These are phyloP conservation scores for Anhinga rufa DNA, from an alignment of 2,113 vertebrate genomes.

Conservation along the genomic window DNA sequence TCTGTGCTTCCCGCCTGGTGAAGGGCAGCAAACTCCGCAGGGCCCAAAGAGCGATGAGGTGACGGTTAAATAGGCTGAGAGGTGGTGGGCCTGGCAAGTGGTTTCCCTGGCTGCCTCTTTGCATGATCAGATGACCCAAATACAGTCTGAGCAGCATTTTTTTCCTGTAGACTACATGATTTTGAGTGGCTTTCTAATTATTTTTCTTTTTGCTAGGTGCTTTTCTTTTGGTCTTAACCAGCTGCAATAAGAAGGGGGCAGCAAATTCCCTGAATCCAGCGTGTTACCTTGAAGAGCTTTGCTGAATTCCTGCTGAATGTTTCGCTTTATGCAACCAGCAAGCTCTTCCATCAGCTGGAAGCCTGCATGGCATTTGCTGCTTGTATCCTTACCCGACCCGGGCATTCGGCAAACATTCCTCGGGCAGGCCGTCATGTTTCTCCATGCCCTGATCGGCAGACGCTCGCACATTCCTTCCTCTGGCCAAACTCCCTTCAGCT, in stretches of 20 bases:
- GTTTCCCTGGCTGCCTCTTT: neutral
- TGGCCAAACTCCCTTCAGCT: neutral
- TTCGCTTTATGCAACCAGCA: neutral
- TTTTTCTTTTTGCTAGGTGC: neutral
- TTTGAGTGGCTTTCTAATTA: rapidly evolving
- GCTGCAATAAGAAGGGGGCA: neutral
- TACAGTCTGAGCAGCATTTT: neutral
- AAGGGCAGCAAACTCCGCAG: neutral
- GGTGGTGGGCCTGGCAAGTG: neutral
- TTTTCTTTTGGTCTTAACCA: neutral
- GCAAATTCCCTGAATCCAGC: neutral
- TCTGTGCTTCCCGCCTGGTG: no score
- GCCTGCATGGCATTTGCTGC: neutral
- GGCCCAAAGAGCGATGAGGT: neutral
- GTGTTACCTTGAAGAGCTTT: neutral
- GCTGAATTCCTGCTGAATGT: neutral
- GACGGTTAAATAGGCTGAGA: neutral
- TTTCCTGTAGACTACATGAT: neutral
- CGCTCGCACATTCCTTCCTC: neutral
- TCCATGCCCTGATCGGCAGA: neutral
- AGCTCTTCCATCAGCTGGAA: neutral
- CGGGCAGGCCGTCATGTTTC: neutral
- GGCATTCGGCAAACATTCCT: constrained; percentile 8
- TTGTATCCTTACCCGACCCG: constrained; percentile 23
- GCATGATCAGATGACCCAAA: no score